Evolutionary conservation across 2,113 vertebrate genomes (phyloP).

Genomic region (Oceanodroma tethys): DNA sequence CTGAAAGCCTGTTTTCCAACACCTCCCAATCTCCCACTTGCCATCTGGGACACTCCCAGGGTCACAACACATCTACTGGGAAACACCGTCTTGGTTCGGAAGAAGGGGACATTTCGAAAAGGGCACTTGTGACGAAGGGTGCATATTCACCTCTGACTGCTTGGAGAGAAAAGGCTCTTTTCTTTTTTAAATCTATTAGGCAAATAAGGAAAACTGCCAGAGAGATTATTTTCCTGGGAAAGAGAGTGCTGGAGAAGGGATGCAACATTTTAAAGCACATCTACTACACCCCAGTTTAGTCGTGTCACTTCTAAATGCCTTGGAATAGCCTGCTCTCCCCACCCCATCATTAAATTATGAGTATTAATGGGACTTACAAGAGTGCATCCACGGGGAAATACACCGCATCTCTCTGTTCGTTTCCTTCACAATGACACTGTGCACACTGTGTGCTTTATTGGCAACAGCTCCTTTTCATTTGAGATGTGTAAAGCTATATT

Average conservation of each 20-base stretch:
- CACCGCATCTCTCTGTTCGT: neutral
- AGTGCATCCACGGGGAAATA: neutral
- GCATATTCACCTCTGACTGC: neutral
- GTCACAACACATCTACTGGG: neutral
- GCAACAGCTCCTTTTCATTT: constrained; percentile 10
- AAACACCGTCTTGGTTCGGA: neutral
- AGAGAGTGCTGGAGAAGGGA: neutral
- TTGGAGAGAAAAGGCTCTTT: neutral
- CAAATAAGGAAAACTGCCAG: neutral
- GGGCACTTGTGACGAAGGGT: neutral
- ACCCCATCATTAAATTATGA: neutral
- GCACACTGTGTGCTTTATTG: constrained; percentile 5
- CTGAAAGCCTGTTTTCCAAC: neutral
- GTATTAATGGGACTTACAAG: constrained; percentile 16
- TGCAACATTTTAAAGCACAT: neutral
- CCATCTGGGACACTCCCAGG: neutral
- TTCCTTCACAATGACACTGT: neutral
- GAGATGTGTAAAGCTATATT: constrained; percentile 22
- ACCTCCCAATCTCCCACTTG: neutral
- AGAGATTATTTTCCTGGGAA: neutral
- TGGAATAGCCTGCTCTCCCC: neutral
- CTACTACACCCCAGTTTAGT: neutral
- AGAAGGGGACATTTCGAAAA: neutral
- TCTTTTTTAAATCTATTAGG: neutral
- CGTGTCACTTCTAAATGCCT: neutral